A percentile compares a stretch with the other conserved stretches of the same genome.
Evolutionary conservation across 1,140 invertebrate genomes (phyloP).

Genomic region (Heterodera schachtii): DNA sequence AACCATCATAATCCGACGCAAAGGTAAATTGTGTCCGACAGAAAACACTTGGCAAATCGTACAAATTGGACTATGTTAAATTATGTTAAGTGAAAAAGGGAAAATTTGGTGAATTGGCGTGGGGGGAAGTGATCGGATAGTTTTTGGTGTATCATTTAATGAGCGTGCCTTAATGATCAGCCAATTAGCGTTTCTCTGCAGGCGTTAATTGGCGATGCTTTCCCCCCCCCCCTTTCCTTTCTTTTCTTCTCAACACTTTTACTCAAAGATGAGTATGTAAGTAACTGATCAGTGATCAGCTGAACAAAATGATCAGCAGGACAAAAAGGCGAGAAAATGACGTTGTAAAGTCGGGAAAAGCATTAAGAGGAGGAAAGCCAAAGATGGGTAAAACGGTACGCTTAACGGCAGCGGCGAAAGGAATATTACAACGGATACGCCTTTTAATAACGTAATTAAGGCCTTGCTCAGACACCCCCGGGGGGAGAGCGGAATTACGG

Average conservation of each 20-base stretch:
- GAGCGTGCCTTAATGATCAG: no score
- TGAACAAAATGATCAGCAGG: background rate
- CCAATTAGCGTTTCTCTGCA: no score
- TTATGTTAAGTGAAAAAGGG: no score
- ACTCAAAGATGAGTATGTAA: background rate
- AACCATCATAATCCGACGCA: background rate
- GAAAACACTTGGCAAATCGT: no score
- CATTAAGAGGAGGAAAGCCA: background rate
- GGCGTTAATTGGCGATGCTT: no score
- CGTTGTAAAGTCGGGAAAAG: background rate
- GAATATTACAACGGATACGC: no score
- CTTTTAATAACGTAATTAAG: no score
- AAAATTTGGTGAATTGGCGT: background rate
- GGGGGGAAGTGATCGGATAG: no score
- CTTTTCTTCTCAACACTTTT: background rate
- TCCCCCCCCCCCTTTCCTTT: background rate
- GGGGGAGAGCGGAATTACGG: background rate
- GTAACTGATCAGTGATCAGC: background rate
- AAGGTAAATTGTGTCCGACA: background rate
- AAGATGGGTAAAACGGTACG: background rate
- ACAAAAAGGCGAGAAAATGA: background rate
- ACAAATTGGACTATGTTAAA: no score
- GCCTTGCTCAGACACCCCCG: background rate
- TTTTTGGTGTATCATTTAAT: no score
- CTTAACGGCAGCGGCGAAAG: background rate